Evolutionary conservation across 2,797 vertebrate genomes (phyloP).

Genomic region (Scolopax rusticola): DNA sequence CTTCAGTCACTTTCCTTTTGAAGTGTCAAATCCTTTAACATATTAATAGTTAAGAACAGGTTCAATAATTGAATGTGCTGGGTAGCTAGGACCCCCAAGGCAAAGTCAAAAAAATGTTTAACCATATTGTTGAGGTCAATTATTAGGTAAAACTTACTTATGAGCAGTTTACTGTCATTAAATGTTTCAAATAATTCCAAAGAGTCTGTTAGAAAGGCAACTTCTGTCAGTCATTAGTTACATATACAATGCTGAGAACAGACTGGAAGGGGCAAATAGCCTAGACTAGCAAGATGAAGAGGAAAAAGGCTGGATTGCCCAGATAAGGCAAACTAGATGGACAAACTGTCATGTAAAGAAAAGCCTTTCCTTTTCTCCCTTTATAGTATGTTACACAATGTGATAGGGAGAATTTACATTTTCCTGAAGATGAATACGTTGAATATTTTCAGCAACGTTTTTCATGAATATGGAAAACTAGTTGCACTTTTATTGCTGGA

Average conservation of each 20-base stretch:
- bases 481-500: constrained; percentile 57
- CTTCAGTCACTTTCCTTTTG: neutral
- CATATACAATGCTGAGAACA: neutral
- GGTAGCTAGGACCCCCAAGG: neutral
- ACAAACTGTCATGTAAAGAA: constrained; percentile 2
- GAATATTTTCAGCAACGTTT: constrained; percentile 54
- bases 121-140: neutral
- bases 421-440: constrained; percentile 36
- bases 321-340: neutral
- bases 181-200: constrained; percentile 2
- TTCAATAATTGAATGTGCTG: constrained; percentile 38
- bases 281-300: neutral
- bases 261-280: neutral
- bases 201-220: constrained; percentile 3
- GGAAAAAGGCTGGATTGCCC: neutral
- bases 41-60: constrained; percentile 1
- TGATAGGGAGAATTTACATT: constrained; percentile 49
- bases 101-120: neutral
- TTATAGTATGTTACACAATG: neutral
- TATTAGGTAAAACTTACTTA: constrained; percentile 42
- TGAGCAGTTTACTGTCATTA: constrained; percentile 47
- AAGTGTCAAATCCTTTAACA: constrained; percentile 21
- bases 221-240: neutral
- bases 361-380: constrained; percentile 11
- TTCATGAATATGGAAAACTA: constrained; percentile 73